These are phyloP conservation scores for Zophobas atratus DNA, from an alignment of 1,140 invertebrate genomes.

Conservation along the genomic window DNA sequence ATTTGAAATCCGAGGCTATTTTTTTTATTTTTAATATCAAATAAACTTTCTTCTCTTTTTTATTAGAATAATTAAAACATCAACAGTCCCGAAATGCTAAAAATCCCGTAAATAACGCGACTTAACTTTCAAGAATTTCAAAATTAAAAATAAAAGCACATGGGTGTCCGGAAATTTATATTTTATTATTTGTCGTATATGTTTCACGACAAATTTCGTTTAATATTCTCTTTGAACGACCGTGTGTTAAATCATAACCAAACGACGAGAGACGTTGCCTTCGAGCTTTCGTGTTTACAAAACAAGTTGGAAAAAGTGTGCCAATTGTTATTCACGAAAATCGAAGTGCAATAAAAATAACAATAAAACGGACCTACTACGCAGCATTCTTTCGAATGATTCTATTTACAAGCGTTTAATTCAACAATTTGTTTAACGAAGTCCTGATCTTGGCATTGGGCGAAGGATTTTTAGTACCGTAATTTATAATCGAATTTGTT, in stretches of 20 bases:
- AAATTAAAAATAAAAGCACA: constrained; percentile 10
- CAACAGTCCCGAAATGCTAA: neutral
- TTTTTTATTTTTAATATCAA: no score
- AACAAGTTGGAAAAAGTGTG: constrained; percentile 1
- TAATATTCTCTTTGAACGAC: no score
- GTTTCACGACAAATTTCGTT: no score
- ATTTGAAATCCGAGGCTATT: no score
- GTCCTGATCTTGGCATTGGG: constrained; percentile 22
- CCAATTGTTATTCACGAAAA: constrained; percentile 21
- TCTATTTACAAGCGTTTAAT: constrained; percentile 3
- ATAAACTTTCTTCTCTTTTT: neutral
- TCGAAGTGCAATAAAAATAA: constrained; percentile 1
- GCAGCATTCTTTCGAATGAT: neutral
- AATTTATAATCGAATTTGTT: constrained; percentile 19
- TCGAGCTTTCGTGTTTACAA: constrained; percentile 7
- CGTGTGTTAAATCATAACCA: no score
- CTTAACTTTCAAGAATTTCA: constrained; percentile 1
- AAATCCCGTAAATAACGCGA: neutral
- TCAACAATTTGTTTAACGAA: constrained; percentile 11
- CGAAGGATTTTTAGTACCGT: constrained; percentile 13
- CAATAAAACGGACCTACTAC: constrained; percentile 24
- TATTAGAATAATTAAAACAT: constrained; percentile 23
- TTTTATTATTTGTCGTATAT: neutral
- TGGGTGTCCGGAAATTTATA: neutral
- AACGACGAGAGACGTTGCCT: no score